phyloP scores from a whole-genome alignment of 2,888 invertebrate species.

The Netelia inedita region DNA sequence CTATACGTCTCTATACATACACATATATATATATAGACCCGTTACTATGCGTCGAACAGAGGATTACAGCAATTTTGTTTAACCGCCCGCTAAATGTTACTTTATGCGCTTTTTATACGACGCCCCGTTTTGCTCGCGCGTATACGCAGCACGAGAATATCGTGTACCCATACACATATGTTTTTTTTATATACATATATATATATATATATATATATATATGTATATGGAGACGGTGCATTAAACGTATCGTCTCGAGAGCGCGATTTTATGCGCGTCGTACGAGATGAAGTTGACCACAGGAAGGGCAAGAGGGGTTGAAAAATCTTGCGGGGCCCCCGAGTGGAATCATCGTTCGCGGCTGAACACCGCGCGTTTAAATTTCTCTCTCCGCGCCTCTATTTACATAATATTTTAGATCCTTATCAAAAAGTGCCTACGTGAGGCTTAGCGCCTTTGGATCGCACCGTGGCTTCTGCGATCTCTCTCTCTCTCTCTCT shows the following conservation, averaged over 20 bases:
- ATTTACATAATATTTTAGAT: constrained; percentile 83
- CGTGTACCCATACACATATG: constrained; percentile 32
- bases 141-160: constrained; percentile 52
- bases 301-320: background rate
- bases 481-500: constrained; percentile 41
- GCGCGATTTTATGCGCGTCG: constrained; percentile 46
- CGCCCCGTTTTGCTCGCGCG: constrained; percentile 71
- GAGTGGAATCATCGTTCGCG: constrained; percentile 54
- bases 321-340: constrained; percentile 34
- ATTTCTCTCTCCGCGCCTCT: constrained; percentile 70
- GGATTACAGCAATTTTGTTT: constrained; percentile 83
- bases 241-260: constrained; percentile 53
- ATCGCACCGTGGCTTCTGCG: constrained; percentile 54
- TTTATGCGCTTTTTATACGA: constrained; percentile 79
- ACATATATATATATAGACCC: no score
- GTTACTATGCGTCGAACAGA: constrained; percentile 65
- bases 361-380: constrained; percentile 60
- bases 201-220: constrained; percentile 40
- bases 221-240: constrained; percentile 32
- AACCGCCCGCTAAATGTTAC: constrained; percentile 82
- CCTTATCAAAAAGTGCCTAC: constrained; percentile 72
- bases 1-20: constrained; percentile 36
- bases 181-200: background rate
- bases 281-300: constrained; percentile 6
- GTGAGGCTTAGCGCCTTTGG: constrained; percentile 71